Evolutionary conservation across 1,140 invertebrate species (phyloP).

Genomic region (Coelopa frigida): DNA sequence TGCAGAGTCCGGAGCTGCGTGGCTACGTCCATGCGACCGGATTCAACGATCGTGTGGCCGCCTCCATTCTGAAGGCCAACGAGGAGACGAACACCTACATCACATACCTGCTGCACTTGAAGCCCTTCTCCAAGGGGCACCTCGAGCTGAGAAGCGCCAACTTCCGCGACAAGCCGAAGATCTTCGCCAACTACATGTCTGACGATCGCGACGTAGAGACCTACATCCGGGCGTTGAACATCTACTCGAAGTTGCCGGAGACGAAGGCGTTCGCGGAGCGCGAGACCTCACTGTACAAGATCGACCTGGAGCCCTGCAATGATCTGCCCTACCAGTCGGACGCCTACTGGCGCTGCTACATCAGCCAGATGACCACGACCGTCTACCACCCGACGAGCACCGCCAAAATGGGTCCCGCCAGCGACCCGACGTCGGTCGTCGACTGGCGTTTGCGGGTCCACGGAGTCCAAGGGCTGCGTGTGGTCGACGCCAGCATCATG

Average conservation of each 20-base stretch:
- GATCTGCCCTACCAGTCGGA: constrained; percentile 46
- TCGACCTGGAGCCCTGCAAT: constrained; percentile 45
- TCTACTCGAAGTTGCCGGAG: constrained; percentile 48
- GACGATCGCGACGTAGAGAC: constrained; percentile 63
- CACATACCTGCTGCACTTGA: constrained; percentile 47
- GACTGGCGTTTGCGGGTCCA: constrained; percentile 61
- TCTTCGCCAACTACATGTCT: constrained; percentile 76
- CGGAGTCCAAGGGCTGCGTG: constrained; percentile 60
- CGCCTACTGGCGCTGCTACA: constrained; percentile 59
- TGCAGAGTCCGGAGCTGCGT: constrained; percentile 36
- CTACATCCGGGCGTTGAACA: constrained; percentile 60
- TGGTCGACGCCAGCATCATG: constrained; percentile 76
- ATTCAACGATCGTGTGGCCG: constrained; percentile 45
- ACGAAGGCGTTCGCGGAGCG: constrained; percentile 49
- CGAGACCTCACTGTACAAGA: constrained; percentile 43
- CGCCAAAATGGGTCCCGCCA: constrained; percentile 65
- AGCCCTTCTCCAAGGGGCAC: constrained; percentile 48
- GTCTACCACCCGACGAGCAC: constrained; percentile 68
- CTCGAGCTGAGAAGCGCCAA: constrained; percentile 40
- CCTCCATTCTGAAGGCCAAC: constrained; percentile 44
- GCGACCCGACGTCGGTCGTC: constrained; percentile 57
- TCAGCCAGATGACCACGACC: constrained; percentile 54
- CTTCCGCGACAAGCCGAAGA: constrained; percentile 54
- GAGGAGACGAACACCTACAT: constrained; percentile 45
- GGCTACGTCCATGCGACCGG: constrained; percentile 39